Percentiles rank a stretch among this genome's conserved stretches.
Evolutionary conservation across 2,113 vertebrate species (phyloP).

Genomic region (Propithecus coquereli): DNA sequence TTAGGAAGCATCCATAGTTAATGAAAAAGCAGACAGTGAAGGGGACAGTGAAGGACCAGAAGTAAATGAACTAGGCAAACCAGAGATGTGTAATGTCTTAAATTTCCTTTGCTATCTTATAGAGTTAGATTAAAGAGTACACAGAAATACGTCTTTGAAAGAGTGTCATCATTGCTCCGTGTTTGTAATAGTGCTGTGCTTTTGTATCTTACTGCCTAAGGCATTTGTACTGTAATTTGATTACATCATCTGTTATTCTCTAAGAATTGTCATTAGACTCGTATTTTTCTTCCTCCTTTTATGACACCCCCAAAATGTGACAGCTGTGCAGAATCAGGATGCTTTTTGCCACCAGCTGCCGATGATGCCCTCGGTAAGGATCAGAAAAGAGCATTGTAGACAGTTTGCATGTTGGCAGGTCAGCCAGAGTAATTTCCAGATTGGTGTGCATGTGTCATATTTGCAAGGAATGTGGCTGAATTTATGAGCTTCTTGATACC

Average conservation of each 20-base stretch:
- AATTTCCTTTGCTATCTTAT: not conserved
- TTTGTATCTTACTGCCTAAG: not conserved
- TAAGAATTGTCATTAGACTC: not conserved
- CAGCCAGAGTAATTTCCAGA: not conserved
- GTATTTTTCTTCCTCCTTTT: not conserved
- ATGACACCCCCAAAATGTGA: not conserved
- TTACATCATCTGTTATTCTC: not conserved
- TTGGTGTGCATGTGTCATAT: not conserved
- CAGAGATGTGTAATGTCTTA: not conserved
- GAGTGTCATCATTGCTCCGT: not conserved
- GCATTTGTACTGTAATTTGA: not conserved
- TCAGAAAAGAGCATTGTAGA: constrained; percentile 93
- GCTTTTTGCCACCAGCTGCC: constrained; percentile 87
- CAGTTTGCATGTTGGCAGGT: constrained; percentile 88
- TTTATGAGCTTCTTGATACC: not conserved
- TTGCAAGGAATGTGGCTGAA: not conserved
- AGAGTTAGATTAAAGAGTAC: not conserved
- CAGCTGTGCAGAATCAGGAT: constrained; percentile 89
- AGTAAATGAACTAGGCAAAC: not conserved
- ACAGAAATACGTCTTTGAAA: not conserved
- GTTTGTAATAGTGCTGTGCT: not conserved
- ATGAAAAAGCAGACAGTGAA: not conserved
- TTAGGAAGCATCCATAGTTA: not conserved
- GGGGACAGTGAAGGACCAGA: not conserved
- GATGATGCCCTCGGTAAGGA: constrained; percentile 78